phyloP scores from a whole-genome alignment of 1,140 invertebrate species.

The Akabosia matsudoensis region DNA sequence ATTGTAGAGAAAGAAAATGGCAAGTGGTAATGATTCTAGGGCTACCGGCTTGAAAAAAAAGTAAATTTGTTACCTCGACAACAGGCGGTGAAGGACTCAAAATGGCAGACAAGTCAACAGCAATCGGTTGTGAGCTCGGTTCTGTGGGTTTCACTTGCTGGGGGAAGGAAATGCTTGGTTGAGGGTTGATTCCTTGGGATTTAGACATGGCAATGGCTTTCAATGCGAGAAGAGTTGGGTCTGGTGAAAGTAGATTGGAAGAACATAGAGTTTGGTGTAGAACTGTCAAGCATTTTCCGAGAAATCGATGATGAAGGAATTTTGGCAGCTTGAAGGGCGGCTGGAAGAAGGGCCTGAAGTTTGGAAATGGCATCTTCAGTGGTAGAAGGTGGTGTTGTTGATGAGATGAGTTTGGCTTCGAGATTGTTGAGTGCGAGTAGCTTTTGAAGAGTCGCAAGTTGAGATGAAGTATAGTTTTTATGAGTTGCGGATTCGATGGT shows the following conservation, averaged over 20 bases:
- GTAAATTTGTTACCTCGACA: neutral
- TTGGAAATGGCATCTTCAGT: neutral
- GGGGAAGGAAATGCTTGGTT: slow-evolving; percentile 37
- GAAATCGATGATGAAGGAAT: neutral
- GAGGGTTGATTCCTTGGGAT: slow-evolving; percentile 35
- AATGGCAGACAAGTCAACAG: slow-evolving; percentile 40
- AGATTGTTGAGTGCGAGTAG: slow-evolving; percentile 41
- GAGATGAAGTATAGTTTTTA: slow-evolving; percentile 35
- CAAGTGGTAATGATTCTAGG: too few relatives aligned
- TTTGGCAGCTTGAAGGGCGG: neutral
- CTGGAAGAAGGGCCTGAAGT: slow-evolving; percentile 2
- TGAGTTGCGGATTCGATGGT: neutral
- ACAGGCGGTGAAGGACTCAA: slow-evolving; percentile 31
- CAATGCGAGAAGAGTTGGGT: slow-evolving; percentile 39
- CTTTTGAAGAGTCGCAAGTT: slow-evolving; percentile 43
- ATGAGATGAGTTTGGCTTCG: slow-evolving; percentile 27
- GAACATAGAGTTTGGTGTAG: neutral
- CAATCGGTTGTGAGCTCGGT: slow-evolving; percentile 15
- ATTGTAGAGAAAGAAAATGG: too few relatives aligned
- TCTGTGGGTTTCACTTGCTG: slow-evolving; percentile 40
- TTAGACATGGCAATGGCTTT: slow-evolving; percentile 41
- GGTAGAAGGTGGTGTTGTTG: neutral
- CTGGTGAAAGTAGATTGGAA: neutral
- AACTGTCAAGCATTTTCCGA: neutral
- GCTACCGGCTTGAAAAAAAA: too few relatives aligned